These are phyloP conservation scores for Lasius fuliginosus DNA, from an alignment of 2,888 invertebrate species.

Conservation along the genomic window DNA sequence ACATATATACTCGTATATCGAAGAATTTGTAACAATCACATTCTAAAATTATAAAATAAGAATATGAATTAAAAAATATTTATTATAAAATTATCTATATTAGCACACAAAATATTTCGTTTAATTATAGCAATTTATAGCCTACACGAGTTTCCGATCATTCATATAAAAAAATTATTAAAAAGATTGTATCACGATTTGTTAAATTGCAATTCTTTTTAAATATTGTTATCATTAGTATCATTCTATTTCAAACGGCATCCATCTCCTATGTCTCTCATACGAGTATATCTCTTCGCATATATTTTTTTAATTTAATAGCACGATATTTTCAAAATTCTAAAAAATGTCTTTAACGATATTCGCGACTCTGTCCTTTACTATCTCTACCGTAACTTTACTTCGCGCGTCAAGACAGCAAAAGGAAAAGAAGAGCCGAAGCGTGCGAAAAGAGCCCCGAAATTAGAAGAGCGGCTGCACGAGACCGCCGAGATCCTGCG, in stretches of 20 bases:
- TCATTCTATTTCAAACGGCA: neutral
- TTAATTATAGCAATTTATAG: neutral
- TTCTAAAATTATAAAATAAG: neutral
- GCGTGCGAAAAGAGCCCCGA: constrained; percentile 34
- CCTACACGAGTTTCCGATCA: neutral
- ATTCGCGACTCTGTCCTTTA: constrained; percentile 18
- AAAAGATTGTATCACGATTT: neutral
- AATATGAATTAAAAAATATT: neutral
- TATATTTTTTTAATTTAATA: constrained; percentile 35
- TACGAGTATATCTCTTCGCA: neutral
- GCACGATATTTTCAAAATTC: neutral
- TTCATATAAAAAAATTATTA: neutral
- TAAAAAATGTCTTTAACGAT: constrained; percentile 27
- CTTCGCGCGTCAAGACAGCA: constrained; percentile 8
- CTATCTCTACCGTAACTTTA: constrained; percentile 24
- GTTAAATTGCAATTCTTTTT: neutral
- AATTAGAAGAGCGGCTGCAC: constrained; percentile 44
- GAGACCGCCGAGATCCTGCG: constrained; percentile 18
- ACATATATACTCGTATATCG: neutral
- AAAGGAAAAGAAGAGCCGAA: constrained; percentile 3
- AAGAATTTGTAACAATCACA: neutral
- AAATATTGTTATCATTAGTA: neutral
- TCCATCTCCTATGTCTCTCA: neutral
- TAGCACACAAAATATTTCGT: neutral
- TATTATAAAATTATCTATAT: neutral